Evolutionary conservation across 2,113 vertebrate species (phyloP).

Genomic region (Pavo muticus): DNA sequence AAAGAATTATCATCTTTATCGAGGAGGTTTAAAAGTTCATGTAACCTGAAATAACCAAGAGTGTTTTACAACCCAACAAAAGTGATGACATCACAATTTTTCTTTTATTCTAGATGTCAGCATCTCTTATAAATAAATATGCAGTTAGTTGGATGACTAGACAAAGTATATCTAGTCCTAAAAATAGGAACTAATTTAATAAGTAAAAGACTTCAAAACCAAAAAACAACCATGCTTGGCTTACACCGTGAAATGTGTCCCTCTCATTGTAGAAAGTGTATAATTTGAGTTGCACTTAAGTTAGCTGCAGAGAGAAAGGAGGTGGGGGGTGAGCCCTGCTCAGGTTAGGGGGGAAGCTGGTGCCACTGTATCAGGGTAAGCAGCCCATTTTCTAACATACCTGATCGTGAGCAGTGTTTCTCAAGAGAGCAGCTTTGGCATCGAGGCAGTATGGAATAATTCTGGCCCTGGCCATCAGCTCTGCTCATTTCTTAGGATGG

Average conservation of each 20-base stretch:
- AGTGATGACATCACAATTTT: neutral
- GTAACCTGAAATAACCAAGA: neutral
- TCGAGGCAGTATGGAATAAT: neutral
- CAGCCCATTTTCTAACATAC: no score
- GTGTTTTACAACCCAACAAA: neutral
- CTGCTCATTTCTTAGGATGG: neutral
- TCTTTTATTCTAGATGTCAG: neutral
- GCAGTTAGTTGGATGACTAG: neutral
- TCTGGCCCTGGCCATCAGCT: neutral
- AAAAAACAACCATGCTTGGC: neutral
- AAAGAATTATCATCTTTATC: neutral
- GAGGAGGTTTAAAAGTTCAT: neutral
- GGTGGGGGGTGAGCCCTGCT: neutral
- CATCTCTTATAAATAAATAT: neutral
- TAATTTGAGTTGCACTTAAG: neutral
- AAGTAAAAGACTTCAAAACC: neutral
- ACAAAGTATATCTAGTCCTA: neutral
- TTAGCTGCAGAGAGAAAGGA: neutral
- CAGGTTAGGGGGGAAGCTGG: neutral
- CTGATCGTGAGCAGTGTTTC: neutral
- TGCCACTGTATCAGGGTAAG: neutral
- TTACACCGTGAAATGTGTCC: neutral
- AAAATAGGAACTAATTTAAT: neutral
- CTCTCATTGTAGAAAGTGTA: no score
- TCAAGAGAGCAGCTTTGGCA: neutral